phyloP scores from a whole-genome alignment of 2,113 vertebrate species.

The Hirundichthys speculiger region DNA sequence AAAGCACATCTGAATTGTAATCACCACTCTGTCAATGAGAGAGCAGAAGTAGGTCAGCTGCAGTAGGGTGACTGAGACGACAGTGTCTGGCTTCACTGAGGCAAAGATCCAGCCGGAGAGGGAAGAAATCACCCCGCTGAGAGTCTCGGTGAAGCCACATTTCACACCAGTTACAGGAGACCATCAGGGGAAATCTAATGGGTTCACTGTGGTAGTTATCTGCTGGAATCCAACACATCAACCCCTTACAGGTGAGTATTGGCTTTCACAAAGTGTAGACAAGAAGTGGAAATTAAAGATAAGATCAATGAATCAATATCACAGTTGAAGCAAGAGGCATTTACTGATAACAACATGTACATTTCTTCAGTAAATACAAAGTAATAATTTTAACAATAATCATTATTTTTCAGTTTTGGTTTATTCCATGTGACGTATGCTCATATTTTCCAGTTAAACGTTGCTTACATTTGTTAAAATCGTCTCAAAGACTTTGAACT shows the following conservation, averaged over 20 bases:
- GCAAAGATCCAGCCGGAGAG: conserved; percentile 23
- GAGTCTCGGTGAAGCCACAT: conserved; percentile 17
- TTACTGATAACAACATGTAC: not conserved
- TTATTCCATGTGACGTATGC: not conserved
- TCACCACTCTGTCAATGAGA: conserved; percentile 19
- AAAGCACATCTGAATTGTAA: conserved; percentile 26
- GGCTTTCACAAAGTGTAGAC: not conserved
- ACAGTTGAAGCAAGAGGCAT: not conserved
- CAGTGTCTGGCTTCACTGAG: conserved; percentile 19
- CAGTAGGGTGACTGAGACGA: conserved; percentile 17
- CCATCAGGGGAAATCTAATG: conserved; percentile 30
- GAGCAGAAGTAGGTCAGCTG: conserved; percentile 25
- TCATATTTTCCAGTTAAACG: not conserved
- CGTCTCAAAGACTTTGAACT: not conserved
- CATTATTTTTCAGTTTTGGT: no score
- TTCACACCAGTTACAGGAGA: conserved; percentile 19
- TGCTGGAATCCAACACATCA: conserved; percentile 15
- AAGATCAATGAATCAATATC: not conserved
- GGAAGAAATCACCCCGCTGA: conserved; percentile 13
- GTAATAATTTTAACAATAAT: no score
- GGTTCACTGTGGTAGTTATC: conserved; percentile 12
- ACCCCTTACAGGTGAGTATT: conserved; percentile 2
- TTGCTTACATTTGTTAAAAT: not conserved
- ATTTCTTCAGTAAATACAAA: not conserved
- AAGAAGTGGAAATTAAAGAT: not conserved